Evolutionary conservation across 2,113 vertebrate genomes (phyloP), one percentile per base, ranked within the genome.

Genomic region (Ibidorhyncha struthersii): DNA sequence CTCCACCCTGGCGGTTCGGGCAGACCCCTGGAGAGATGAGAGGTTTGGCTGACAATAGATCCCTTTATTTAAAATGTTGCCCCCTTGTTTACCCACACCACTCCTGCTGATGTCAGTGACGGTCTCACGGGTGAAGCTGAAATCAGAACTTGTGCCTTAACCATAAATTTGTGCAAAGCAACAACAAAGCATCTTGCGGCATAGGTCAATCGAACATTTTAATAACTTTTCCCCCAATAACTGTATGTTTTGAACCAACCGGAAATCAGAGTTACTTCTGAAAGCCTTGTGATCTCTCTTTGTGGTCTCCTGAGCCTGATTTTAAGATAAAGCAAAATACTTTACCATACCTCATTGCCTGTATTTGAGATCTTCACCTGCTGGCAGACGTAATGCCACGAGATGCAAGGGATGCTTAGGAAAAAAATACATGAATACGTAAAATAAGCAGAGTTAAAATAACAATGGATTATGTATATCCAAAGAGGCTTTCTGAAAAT

Each of bases 1-100:
- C 58, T 50, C 25, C 59, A 34, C 55, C 66, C 36, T 72, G 86
- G 76, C 58, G 53, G 45, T 11, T 55, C 72, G 43, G 67, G 21
- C 38, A 38, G 82, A 80, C 61, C 76, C 93, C 15, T 34, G 84
- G 94, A 38, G 93, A 89, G 77, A 82, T 86, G 69, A 94, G 78
- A 67, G 65, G 22, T 71, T 47, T 74, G 89, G 70, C 36, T 82
- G 79, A 27, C 74, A 47, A 72, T 41, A 72, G 63, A 72, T 70
- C 69, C 63, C 65, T 63, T 88, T 41, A 2, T 79, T 45, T 52
- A 26, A 34, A 43, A 74, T 38, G 69, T 17, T 89, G 67, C 17
- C 66, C 79, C 43, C 76, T 41, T 86, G 69, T 94, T 94, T 90
- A 19, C 55, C 19, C 14, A 32, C 40, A 0, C 26, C 22, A 1